Evolutionary conservation across 92 coral and sea anemone species (phyloP), one percentile per base, ranked within the genome.

Genomic region (Hydrozoanthus gracilis): DNA sequence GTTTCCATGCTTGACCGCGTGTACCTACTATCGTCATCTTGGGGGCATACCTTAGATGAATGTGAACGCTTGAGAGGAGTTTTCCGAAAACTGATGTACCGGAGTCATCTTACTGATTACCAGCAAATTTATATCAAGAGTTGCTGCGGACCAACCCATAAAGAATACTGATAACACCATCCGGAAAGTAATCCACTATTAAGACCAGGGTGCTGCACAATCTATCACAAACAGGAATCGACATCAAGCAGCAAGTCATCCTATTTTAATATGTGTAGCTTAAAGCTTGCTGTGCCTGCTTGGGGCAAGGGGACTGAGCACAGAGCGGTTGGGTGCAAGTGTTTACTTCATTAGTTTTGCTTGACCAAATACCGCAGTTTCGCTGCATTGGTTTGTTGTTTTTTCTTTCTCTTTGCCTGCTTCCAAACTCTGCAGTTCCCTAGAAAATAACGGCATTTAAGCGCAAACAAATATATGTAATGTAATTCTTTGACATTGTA

Each of bases 1-100:
- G 84, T 86, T 71, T 76, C 89, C 89, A 76, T 84, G 88, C 88
- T 84, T 84, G 88, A 84, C 56, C 68, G 82, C 82, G 88, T 70
- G 82, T 82, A 84, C 85, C 73, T 54, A 16, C 85, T 80, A 35
- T 80, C 85, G 8, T 79, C 51, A 79, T 79, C 77, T 82, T 66
- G 87, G 87, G 76, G 58, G 87, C 87, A 82, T 4, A 66, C 66
- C 77, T 82, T 64, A 80, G 75, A 72, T 54, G 82, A 84, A 82
- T 72, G 88, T 84, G 88, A 86, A 86, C 83, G 83, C 51, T 86
- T 86, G 58, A 86, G 84, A 84, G 89, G 83, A 86, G 90, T 87
- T 55, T 79, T 87, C 86, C 60, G 86, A 66, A 87, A 87, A 82
- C 82, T 82, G 88, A 75, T 78, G 62, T 88, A 88, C 76, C 91